These are phyloP conservation scores for Oxytorus armatus DNA, from an alignment of 2,888 invertebrate genomes.

Conservation along the genomic window DNA sequence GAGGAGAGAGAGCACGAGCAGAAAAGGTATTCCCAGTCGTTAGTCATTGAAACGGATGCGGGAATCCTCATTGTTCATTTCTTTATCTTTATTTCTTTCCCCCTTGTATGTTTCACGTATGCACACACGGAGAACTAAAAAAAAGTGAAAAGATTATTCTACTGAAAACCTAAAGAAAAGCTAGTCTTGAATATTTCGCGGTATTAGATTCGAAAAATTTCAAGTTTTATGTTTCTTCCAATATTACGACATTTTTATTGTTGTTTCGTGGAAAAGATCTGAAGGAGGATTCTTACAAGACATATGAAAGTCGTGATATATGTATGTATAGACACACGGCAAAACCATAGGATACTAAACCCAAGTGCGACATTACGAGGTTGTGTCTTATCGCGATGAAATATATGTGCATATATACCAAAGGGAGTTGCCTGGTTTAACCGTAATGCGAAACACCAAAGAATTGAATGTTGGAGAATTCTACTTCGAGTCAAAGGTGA, in stretches of 20 bases:
- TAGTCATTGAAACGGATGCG: conserved; percentile 48
- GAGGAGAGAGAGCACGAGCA: conserved; percentile 21
- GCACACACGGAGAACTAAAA: background rate
- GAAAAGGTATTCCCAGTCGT: conserved; percentile 39
- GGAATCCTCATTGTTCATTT: conserved; percentile 44
- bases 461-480: conserved; percentile 30
- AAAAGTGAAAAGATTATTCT: background rate
- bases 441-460: conserved; percentile 7
- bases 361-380: conserved; percentile 7
- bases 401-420: conserved; percentile 5
- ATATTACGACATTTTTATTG: background rate
- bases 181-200: background rate
- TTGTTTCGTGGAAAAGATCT: background rate
- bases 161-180: background rate
- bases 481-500: conserved; percentile 36
- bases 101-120: background rate
- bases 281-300: background rate
- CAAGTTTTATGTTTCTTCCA: background rate
- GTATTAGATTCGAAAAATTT: background rate
- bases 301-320: background rate
- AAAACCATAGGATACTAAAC: background rate
- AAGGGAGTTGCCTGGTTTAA: conserved; percentile 10
- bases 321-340: no score
- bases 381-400: conserved; percentile 5
- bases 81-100: conserved; percentile 3